Evolutionary conservation across 2,797 vertebrate genomes (phyloP).

Genomic region (Varecia variegata): DNA sequence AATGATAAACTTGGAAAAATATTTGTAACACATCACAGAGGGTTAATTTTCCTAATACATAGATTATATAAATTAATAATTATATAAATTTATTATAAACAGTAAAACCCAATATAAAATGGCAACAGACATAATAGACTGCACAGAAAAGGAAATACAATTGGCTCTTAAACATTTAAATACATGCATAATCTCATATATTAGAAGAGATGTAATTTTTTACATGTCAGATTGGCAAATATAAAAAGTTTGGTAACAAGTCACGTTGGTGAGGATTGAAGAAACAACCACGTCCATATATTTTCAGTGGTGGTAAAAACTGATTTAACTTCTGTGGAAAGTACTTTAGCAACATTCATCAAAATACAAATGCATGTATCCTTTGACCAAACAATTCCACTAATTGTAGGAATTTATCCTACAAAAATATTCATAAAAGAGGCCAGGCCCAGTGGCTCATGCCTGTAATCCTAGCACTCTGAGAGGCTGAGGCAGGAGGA

Average conservation of each 20-base stretch:
- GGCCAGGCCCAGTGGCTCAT: too few species aligned
- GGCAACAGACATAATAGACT: not conserved
- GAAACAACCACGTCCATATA: not conserved
- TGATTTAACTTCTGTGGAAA: not conserved
- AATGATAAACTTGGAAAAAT: not conserved
- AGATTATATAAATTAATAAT: too few species aligned
- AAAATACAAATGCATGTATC: not conserved
- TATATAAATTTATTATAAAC: not conserved
- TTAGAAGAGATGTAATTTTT: not conserved
- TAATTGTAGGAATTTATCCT: not conserved
- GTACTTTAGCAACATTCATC: not conserved
- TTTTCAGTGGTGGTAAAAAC: not conserved
- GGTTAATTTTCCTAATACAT: not conserved
- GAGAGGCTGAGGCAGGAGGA: too few species aligned
- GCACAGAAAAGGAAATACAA: not conserved
- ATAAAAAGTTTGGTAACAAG: not conserved
- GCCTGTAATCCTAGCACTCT: too few species aligned
- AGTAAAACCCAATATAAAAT: not conserved
- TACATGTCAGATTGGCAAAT: not conserved
- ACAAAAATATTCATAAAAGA: too few species aligned
- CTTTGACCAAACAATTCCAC: not conserved
- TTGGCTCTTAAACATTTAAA: not conserved
- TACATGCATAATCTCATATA: not conserved
- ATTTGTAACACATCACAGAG: not conserved
- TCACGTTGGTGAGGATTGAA: not conserved